Base-by-base conservation (phyloP, 1,140 invertebrate genomes). In the Carposina sasakii region DNA sequence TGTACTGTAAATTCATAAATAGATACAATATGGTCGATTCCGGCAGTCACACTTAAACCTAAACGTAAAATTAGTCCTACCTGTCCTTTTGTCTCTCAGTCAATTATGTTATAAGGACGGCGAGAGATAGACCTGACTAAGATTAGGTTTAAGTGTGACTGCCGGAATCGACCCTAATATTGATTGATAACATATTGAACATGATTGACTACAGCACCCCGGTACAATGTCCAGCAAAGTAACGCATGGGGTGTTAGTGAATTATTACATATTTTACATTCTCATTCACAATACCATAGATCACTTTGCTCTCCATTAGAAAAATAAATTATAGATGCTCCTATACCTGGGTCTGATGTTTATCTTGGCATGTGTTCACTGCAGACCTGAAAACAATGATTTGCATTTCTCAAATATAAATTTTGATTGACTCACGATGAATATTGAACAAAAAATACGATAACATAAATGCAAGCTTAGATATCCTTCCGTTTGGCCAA, bases 351-450 rank as follows among this genome's bases (percentile, higher is more conserved):
- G 55, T 54, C 44, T 62, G 47, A 54, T 54, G 75, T 76, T 83
- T 83, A 83, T 83, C 79, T 83, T 66, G 79, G 79, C 77, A 83
- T 83, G 31, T 81, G 71, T 75, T 83, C 76, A 71, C 76, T 81
- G 79, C 76, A 76, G 16, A 83, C 67, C 79, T 83, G 74, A 41
- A 76, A 70, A 52, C 20, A 47, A 53, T 40, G 54, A 48, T n/a
- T n/a, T n/a, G n/a, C n/a, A n/a, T n/a, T n/a, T n/a, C n/a, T n/a
- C n/a, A n/a, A n/a, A n/a, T n/a, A n/a, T n/a, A n/a, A n/a, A n/a
- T n/a, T n/a, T n/a, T n/a, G n/a, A n/a, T n/a, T n/a, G n/a, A n/a
- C n/a, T n/a, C n/a, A n/a, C n/a, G n/a, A n/a, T n/a, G n/a, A n/a
- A n/a, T n/a, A n/a, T n/a, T n/a, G n/a, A n/a, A n/a, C n/a, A n/a